Percentiles rank a stretch among this genome's conserved stretches.
Conservation (phyloP, 2,888 invertebrate genomes). For the Cheilosia urbana region DNA sequence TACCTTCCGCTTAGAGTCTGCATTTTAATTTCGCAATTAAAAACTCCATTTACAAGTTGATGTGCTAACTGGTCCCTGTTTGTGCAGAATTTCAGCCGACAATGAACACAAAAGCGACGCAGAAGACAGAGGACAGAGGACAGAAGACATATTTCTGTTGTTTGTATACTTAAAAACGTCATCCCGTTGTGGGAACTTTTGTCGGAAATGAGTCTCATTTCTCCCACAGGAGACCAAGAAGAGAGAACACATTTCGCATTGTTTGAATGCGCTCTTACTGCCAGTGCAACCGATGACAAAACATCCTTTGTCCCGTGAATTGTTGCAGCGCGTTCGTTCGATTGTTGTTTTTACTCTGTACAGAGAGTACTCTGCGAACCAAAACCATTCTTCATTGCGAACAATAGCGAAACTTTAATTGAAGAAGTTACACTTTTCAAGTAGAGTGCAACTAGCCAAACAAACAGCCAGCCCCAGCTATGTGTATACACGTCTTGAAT, state of each 20-base stretch:
- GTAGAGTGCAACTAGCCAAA: slow-evolving; percentile 72
- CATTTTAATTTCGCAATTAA: slow-evolving; percentile 21
- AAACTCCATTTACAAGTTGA: slow-evolving; percentile 9
- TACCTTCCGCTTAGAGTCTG: background rate
- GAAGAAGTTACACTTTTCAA: slow-evolving; percentile 75
- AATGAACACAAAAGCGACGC: slow-evolving; percentile 19
- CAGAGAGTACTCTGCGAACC: slow-evolving; percentile 3
- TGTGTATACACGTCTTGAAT: background rate
- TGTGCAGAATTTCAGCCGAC: slow-evolving; percentile 31
- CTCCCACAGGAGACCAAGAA: slow-evolving; percentile 38
- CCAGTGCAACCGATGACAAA: slow-evolving; percentile 66
- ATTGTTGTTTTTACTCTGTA: slow-evolving; percentile 36
- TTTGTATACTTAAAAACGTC: slow-evolving; percentile 60
- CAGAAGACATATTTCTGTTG: slow-evolving; percentile 56
- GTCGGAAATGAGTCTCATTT: slow-evolving; percentile 71
- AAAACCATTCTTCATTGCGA: slow-evolving; percentile 63
- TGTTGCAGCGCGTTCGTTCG: slow-evolving; percentile 51
- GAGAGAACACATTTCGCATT: slow-evolving; percentile 53
- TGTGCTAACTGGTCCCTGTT: slow-evolving; percentile 43
- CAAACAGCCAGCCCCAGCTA: slow-evolving; percentile 48
- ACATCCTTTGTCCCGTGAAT: slow-evolving; percentile 69
- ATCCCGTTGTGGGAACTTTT: slow-evolving; percentile 48
- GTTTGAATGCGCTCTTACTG: slow-evolving; percentile 65
- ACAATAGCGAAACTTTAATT: slow-evolving; percentile 75
- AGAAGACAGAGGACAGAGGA: slow-evolving; percentile 36